A percentile compares a stretch with the other conserved stretches of the same genome.
These are phyloP conservation scores for Sparidentex hasta DNA, from an alignment of 2,797 vertebrate genomes.

Conservation along the genomic window DNA sequence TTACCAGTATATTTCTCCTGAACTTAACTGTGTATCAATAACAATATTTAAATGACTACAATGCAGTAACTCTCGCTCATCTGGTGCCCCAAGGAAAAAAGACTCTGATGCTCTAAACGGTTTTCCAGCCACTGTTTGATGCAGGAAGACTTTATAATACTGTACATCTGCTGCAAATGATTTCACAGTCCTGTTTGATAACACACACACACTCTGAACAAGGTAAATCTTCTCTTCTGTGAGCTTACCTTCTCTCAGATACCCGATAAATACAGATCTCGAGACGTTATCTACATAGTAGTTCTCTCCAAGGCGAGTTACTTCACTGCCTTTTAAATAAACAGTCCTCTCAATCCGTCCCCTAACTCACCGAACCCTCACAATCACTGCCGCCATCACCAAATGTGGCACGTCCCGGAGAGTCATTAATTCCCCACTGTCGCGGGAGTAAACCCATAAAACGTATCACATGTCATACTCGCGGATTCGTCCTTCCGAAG, in stretches of 20 bases:
- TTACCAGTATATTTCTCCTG: background rate
- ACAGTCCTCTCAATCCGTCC: slow-evolving; percentile 33
- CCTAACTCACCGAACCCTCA: slow-evolving; percentile 23
- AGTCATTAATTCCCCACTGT: slow-evolving; percentile 30
- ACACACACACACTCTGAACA: background rate
- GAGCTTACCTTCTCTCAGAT: slow-evolving; percentile 7
- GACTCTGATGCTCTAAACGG: slow-evolving; percentile 3
- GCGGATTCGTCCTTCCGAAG: slow-evolving; percentile 35
- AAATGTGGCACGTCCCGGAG: slow-evolving; percentile 22
- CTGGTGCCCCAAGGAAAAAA: slow-evolving; percentile 10
- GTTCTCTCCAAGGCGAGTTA: slow-evolving; percentile 43
- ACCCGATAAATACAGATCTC: slow-evolving; percentile 25
- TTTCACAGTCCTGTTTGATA: background rate
- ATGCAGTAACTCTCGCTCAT: slow-evolving; percentile 45
- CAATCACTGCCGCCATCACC: slow-evolving; percentile 59
- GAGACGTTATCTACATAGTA: slow-evolving; percentile 23
- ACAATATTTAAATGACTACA: background rate
- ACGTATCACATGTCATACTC: slow-evolving; percentile 34
- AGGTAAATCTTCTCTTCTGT: slow-evolving; percentile 28
- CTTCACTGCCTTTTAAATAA: slow-evolving; percentile 59
- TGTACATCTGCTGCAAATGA: background rate
- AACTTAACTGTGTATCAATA: background rate
- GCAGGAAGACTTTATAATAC: slow-evolving; percentile 5
- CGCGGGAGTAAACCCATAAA: slow-evolving; percentile 38
- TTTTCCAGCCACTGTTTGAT: slow-evolving; percentile 20